Evolutionary conservation across 2,113 vertebrate species (phyloP), one percentile per base, ranked within the genome.

Genomic region (Jacana jacana): DNA sequence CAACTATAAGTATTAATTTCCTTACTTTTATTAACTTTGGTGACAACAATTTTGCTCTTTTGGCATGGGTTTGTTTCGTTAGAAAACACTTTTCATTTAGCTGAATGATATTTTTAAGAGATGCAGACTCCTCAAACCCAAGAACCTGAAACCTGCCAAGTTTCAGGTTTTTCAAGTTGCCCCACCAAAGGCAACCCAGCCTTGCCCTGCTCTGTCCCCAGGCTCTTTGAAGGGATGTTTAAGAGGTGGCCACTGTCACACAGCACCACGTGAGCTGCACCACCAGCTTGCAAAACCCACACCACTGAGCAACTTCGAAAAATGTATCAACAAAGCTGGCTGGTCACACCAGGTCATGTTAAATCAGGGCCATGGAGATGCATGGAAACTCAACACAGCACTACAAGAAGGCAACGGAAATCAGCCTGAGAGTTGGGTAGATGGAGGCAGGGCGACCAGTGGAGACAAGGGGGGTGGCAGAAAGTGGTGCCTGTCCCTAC

Each of bases 1-100:
- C 96, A 96, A 92, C 93, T 69, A 92, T 80, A 92, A 93, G 95
- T 92, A 96, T 94, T 96, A 84, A 96, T 97, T 97, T 95, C 90
- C 90, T 95, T 80, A 95, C 77, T 97, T 97, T 79, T 94, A 92
- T 95, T 96, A 93, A 93, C 92, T 94, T 96, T 84, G 77, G 83
- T 91, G 92, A 58, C 88, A 96, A 91, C 73, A 78, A 57, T 89
- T 31, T 0, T 89, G 81, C 78, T 94, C 78, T 94, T 95, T 88
- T 82, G 78, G 70, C 57, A 28, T 30, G 46, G 0, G 0, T 1
- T 88, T 52, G 37, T 58, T 90, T 86, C 8, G 3, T 57, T 80
- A 72, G 86, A 76, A 89, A 94, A 75, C 8, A 6, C 12, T 76
- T 68, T 87, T 52, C 44, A 48, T 91, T 65, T 84, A 69, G n/a